A percentile compares a stretch with the other conserved stretches of the same genome.
Conservation (phyloP, 1,140 invertebrate genomes). For the Leptopilina boulardi region DNA sequence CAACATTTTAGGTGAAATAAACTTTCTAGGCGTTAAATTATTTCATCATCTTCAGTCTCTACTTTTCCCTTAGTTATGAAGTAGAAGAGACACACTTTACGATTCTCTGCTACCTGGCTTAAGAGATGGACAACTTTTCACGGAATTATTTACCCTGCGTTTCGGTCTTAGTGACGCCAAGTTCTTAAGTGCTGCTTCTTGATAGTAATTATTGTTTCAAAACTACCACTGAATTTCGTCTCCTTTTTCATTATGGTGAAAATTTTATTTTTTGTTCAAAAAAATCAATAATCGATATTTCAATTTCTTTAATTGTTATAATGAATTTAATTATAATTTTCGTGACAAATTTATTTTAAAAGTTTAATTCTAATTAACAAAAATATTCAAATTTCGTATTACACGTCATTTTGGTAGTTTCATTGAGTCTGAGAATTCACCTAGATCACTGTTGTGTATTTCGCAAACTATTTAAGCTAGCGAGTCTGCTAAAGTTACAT, state of each 20-base stretch:
- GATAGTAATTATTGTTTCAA: constrained; percentile 14
- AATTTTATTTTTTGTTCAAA: neutral
- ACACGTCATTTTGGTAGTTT: neutral
- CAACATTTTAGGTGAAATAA: constrained; percentile 30
- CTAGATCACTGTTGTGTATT: constrained; percentile 18
- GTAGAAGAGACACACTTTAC: constrained; percentile 24
- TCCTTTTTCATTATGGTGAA: neutral
- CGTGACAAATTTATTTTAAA: neutral
- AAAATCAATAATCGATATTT: too few relatives aligned
- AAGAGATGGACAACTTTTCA: constrained; percentile 13
- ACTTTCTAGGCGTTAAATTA: constrained; percentile 19
- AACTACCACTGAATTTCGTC: neutral
- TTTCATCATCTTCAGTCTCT: constrained; percentile 30
- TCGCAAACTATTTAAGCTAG: constrained; percentile 25
- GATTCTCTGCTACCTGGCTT: constrained; percentile 23
- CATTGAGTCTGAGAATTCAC: constrained; percentile 23
- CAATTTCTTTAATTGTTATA: neutral
- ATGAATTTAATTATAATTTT: neutral
- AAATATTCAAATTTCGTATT: constrained; percentile 26
- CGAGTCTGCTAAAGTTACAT: constrained; percentile 27
- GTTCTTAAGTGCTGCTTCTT: neutral
- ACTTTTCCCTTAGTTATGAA: constrained; percentile 29
- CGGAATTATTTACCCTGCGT: constrained; percentile 9
- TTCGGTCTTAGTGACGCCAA: neutral
- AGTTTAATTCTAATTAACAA: neutral